Conservation (phyloP, 2,888 invertebrate species). For the Lycia hirtaria region DNA sequence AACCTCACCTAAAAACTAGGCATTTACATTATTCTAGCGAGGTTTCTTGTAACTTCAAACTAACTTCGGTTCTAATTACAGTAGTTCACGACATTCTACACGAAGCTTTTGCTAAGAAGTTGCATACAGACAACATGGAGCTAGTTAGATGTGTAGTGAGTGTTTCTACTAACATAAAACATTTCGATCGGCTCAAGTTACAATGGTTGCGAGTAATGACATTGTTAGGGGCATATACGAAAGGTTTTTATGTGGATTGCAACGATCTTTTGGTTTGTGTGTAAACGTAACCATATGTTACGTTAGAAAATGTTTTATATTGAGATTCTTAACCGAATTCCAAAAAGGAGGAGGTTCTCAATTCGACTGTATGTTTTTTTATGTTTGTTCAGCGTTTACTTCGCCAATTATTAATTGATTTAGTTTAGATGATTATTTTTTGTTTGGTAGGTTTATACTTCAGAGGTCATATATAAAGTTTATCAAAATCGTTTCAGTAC, state of each 20-base stretch:
- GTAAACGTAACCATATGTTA: neutral
- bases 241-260: constrained; percentile 26
- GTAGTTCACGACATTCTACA: constrained; percentile 2
- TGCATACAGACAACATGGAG: constrained; percentile 14
- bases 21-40: neutral
- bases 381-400: too few species aligned
- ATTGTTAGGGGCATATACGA: constrained; percentile 47
- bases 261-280: neutral
- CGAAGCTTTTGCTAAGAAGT: constrained; percentile 16
- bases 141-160: constrained; percentile 2
- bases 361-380: too few species aligned
- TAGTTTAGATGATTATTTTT: neutral
- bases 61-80: constrained; percentile 8
- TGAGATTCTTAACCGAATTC: too few species aligned
- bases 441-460: neutral
- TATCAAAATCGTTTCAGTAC: too few species aligned
- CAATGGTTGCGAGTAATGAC: constrained; percentile 47
- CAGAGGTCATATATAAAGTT: too few species aligned
- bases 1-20: too few species aligned
- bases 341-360: too few species aligned
- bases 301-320: too few species aligned
- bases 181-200: constrained; percentile 39
- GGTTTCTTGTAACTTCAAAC: constrained; percentile 3
- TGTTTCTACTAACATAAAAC: constrained; percentile 29
- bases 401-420: too few species aligned